Conservation (phyloP, 2,888 invertebrate species). For the Actias luna region DNA sequence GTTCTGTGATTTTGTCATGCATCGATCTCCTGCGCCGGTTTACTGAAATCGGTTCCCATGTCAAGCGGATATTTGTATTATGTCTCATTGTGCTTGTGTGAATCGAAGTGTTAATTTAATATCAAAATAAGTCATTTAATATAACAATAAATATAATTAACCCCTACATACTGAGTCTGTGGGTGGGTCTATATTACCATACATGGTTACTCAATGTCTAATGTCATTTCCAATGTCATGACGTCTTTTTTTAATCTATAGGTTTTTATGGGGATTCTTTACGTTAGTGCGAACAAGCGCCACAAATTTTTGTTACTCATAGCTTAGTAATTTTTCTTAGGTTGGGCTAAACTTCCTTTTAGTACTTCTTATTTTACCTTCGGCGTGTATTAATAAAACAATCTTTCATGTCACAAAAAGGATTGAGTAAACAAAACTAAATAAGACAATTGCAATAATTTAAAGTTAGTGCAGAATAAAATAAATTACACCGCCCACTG, state of each 20-base stretch:
- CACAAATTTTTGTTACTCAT: background rate
- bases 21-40: slow-evolving; percentile 1
- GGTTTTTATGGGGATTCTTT: background rate
- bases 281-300: background rate
- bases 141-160: background rate
- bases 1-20: slow-evolving; percentile 9
- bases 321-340: background rate
- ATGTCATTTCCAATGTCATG: background rate
- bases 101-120: background rate
- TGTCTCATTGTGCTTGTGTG: background rate
- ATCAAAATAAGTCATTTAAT: background rate
- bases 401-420: background rate
- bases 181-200: background rate
- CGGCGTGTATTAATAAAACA: background rate
- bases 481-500: slow-evolving; percentile 11
- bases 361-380: background rate
- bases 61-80: slow-evolving; percentile 5
- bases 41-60: slow-evolving; percentile 4
- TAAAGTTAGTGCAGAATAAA: slow-evolving; percentile 1
- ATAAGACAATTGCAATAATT: slow-evolving; percentile 6
- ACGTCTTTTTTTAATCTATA: background rate
- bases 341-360: background rate
- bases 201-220: background rate
- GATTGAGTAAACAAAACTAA: background rate
- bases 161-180: background rate